Conservation (phyloP, 2,797 vertebrate genomes). For the Enteromius trimaculatus region DNA sequence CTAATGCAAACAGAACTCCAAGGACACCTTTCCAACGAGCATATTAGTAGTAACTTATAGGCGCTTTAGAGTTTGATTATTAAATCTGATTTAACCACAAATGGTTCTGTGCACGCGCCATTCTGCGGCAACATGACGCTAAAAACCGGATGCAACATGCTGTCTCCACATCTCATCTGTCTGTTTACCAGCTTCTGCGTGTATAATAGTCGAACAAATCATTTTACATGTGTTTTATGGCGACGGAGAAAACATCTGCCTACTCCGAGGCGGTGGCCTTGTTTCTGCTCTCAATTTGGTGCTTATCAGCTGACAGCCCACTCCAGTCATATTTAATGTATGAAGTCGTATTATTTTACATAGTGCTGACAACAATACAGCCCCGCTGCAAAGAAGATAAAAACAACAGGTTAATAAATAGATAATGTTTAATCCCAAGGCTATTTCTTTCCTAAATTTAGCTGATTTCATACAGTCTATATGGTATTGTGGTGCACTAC, state of each 20-base stretch:
- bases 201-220: conserved; percentile 20
- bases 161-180: conserved; percentile 15
- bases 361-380: conserved; percentile 14
- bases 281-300: conserved; percentile 8
- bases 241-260: neutral
- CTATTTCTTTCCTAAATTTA: neutral
- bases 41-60: neutral
- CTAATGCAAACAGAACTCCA: neutral
- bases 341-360: conserved; percentile 28
- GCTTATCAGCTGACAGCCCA: conserved; percentile 7
- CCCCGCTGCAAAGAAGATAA: neutral
- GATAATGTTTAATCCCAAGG: neutral
- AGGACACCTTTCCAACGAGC: neutral
- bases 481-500: neutral
- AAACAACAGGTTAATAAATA: conserved; percentile 3
- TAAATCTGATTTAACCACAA: neutral
- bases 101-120: neutral
- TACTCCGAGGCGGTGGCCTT: conserved; percentile 4
- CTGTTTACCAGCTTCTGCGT: neutral
- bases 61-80: too few species aligned
- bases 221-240: neutral
- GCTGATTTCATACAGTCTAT: neutral
- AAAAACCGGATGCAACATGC: conserved; percentile 18
- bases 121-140: conserved; percentile 6
- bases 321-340: conserved; percentile 20